These are phyloP conservation scores for Brachionus paranguensis DNA, from an alignment of 1,140 invertebrate genomes.

Conservation along the genomic window DNA sequence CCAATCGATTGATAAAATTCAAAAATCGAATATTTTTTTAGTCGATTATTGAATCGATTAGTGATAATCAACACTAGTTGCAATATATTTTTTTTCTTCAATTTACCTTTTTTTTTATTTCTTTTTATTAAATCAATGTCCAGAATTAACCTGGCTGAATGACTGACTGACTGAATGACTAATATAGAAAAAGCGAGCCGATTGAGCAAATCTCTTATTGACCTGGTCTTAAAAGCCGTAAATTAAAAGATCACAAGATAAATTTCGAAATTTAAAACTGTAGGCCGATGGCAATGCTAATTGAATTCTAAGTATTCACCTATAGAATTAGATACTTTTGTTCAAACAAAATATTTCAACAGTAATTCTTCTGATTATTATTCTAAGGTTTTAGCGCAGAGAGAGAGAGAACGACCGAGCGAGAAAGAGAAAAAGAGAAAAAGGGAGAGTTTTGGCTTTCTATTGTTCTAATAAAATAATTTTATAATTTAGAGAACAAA, in stretches of 20 bases:
- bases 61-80: too few species aligned
- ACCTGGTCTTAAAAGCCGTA: background rate
- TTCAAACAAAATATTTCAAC: background rate
- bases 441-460: background rate
- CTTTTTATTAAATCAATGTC: background rate
- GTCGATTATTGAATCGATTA: too few species aligned
- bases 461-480: conserved; percentile 9
- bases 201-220: background rate
- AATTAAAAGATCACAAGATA: conserved; percentile 20
- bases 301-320: conserved; percentile 10
- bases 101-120: background rate
- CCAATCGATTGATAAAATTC: too few species aligned
- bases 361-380: background rate
- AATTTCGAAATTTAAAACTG: conserved; percentile 1
- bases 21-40: too few species aligned
- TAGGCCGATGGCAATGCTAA: background rate
- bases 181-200: background rate
- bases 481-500: conserved; percentile 22
- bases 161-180: background rate
- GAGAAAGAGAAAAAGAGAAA: background rate
- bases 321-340: conserved; percentile 14
- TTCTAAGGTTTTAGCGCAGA: background rate
- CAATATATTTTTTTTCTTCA: background rate
- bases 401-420: background rate
- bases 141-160: background rate